phyloP scores from a whole-genome alignment of 2,888 invertebrate genomes.

The Ennomos quercinarius region DNA sequence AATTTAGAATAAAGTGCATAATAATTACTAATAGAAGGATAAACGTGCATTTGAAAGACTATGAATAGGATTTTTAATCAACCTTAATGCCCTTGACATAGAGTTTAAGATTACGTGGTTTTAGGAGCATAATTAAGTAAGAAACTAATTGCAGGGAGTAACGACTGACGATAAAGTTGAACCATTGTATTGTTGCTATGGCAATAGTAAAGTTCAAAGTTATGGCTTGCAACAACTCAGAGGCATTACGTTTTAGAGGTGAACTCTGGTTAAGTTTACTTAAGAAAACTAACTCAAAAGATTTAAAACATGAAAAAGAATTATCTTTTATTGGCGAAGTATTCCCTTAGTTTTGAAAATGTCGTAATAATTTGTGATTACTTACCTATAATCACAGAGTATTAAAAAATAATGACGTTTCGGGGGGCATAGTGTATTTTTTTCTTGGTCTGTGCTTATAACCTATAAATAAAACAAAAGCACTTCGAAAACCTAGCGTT shows the following conservation, averaged over 20 bases:
- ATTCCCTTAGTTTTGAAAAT: no score
- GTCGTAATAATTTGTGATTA: no score
- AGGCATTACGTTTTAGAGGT: not conserved
- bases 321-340: no score
- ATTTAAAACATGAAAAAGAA: no score
- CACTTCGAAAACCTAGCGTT: no score
- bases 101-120: constrained; percentile 13
- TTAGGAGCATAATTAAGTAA: constrained; percentile 18
- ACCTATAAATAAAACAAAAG: no score
- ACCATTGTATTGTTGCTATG: constrained; percentile 61
- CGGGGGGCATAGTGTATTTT: no score
- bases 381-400: no score
- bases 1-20: constrained; percentile 9
- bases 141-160: constrained; percentile 57
- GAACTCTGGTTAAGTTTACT: not conserved
- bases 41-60: constrained; percentile 1
- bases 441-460: no score
- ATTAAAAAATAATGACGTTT: no score
- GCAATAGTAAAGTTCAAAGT: constrained; percentile 39
- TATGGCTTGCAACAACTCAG: constrained; percentile 4
- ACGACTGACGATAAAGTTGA: constrained; percentile 58
- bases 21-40: not conserved
- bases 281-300: no score
- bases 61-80: not conserved
- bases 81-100: not conserved